Evolutionary conservation across 1,140 invertebrate species (phyloP), one percentile per base, ranked within the genome.

Genomic region (Reticulitermes speratus): DNA sequence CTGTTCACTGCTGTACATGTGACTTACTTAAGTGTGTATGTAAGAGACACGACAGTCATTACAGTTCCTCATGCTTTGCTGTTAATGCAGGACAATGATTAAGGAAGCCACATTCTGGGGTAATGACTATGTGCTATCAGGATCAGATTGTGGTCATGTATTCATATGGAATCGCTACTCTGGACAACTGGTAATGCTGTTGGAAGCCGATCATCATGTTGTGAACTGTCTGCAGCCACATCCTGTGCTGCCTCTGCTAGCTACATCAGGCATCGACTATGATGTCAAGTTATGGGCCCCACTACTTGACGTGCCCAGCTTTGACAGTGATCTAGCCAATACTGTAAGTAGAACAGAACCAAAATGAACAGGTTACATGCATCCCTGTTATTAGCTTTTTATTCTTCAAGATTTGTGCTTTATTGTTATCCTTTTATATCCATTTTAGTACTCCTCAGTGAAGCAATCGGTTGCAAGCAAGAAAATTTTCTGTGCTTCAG

Each of bases 71-170:
- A 55, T 55, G 19, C 52, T 48, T 69, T 7, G 6, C 48, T 55
- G 81, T 82, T 82, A 59, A 59, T n/a, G 55, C 88, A 96, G 95
- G 90, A 96, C 96, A 44, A 96, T 96, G 96, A 97, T 98, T 84
- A 98, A 98, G 91, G 96, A 97, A 91, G 96, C 96, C 1, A 96
- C 95, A 87, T 98, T 98, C 90, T 98, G 96, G 96, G 97, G 97
- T 82, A 92, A 96, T 88, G 91, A 95, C 88, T 96, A 94, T 90
- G 94, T 97, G 5, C 95, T 97, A 93, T 96, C 96, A 32, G 97
- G 97, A 5, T 97, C 96, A 23, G 97, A 98, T 90, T 98, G 97
- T 90, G 97, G 96, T 2, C 95, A 96, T 88, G 94, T 96, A 21
- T 96, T 96, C 87, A 90, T 95, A 6, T 96, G 95, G 95, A 91